These are phyloP conservation scores for Python bivittatus DNA, from an alignment of 2,113 vertebrate genomes.

Conservation along the genomic window DNA sequence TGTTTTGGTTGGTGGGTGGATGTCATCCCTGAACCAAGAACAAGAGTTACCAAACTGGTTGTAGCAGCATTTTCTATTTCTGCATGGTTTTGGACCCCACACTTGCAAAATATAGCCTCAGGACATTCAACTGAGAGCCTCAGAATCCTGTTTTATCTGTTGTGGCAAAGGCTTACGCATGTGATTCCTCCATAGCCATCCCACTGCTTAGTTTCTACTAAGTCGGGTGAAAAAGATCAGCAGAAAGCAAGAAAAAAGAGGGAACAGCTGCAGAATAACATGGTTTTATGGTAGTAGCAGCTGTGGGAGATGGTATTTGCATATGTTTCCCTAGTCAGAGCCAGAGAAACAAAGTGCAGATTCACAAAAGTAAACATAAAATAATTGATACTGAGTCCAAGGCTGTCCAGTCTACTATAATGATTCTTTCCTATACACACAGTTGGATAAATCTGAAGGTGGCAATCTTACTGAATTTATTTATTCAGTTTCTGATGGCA, in stretches of 20 bases:
- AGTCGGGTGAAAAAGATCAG: background rate
- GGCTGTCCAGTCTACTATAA: background rate
- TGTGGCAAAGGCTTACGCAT: background rate
- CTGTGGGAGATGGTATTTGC: background rate
- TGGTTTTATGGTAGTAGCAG: background rate
- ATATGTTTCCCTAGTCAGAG: background rate
- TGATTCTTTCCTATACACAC: background rate
- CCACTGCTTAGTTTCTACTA: background rate
- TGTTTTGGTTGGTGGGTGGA: background rate
- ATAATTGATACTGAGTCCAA: background rate
- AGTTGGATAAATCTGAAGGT: background rate
- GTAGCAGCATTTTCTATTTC: background rate
- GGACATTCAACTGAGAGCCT: background rate
- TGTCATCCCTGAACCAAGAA: background rate
- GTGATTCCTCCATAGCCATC: background rate
- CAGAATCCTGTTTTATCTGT: background rate
- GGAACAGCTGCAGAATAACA: background rate
- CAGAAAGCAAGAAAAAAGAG: background rate
- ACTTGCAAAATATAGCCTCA: background rate
- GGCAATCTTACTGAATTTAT: background rate
- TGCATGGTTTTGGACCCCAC: background rate
- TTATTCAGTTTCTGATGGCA: background rate
- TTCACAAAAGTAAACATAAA: background rate
- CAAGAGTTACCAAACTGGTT: background rate
- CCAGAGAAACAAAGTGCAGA: background rate